Conservation (phyloP, 2,888 invertebrate species). For the Octodonta nipae region DNA sequence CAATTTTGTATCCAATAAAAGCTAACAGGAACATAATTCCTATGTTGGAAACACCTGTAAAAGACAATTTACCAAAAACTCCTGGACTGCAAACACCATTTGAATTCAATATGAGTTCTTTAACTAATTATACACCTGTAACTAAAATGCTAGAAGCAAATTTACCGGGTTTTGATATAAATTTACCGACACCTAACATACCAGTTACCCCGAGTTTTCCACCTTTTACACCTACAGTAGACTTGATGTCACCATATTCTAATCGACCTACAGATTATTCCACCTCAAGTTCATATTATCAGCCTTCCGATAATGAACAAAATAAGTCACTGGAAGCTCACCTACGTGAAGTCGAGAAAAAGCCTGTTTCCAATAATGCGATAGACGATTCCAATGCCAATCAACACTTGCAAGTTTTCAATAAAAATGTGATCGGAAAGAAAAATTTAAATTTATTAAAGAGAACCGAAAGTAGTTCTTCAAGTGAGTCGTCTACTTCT, state of each 20-base stretch:
- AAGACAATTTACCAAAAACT: conserved; percentile 22
- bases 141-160: conserved; percentile 30
- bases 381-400: too few species aligned
- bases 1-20: conserved; percentile 8
- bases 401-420: conserved; percentile 18
- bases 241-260: conserved; percentile 11
- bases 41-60: conserved; percentile 20
- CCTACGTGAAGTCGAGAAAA: conserved; percentile 27
- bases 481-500: too few species aligned
- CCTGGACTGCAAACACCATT: conserved; percentile 16
- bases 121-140: conserved; percentile 24
- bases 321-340: conserved; percentile 21
- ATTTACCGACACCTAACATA: conserved; percentile 29
- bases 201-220: conserved; percentile 30
- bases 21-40: conserved; percentile 21
- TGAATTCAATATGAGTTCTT: conserved; percentile 8
- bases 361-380: conserved; percentile 5
- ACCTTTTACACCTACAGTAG: conserved; percentile 22
- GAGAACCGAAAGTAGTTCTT: conserved; percentile 4
- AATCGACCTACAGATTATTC: conserved; percentile 32
- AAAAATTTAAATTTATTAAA: conserved; percentile 28
- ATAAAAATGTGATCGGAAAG: conserved; percentile 23
- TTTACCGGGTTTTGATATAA: conserved; percentile 7
- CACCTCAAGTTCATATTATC: conserved; percentile 32
- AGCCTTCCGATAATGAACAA: conserved; percentile 32